phyloP scores from a whole-genome alignment of 1,140 invertebrate genomes.

The Caenorhabditis briggsae region DNA sequence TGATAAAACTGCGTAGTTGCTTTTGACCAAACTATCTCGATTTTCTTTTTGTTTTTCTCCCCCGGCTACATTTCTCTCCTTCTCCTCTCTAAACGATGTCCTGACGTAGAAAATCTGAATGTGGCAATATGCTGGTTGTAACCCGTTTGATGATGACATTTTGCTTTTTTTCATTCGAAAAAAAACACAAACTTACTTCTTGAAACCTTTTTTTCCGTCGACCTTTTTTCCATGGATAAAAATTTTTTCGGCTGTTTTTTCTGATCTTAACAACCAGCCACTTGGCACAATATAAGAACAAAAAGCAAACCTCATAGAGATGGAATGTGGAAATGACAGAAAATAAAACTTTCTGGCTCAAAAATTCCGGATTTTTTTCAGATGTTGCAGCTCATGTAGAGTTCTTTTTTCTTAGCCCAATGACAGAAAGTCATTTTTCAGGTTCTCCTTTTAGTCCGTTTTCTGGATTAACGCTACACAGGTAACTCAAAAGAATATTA shows the following conservation, averaged over 20 bases:
- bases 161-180: neutral
- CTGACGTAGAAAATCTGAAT: conserved; percentile 34
- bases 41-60: neutral
- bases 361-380: too few relatives aligned
- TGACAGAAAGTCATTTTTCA: too few relatives aligned
- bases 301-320: neutral
- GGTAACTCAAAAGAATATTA: too few relatives aligned
- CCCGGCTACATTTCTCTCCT: neutral
- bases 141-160: conserved; percentile 28
- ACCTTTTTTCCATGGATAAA: conserved; percentile 35
- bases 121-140: conserved; percentile 35
- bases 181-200: conserved; percentile 25
- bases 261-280: neutral
- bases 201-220: neutral
- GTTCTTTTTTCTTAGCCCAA: too few relatives aligned
- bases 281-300: neutral
- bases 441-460: too few relatives aligned
- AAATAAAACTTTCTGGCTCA: too few relatives aligned
- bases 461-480: too few relatives aligned
- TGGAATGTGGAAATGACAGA: too few relatives aligned
- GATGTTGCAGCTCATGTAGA: too few relatives aligned
- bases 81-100: conserved; percentile 16
- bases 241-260: conserved; percentile 23
- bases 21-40: conserved; percentile 1
- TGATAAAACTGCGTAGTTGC: conserved; percentile 22